A percentile compares a stretch with the other conserved stretches of the same genome.
Evolutionary conservation across 2,888 invertebrate genomes (phyloP).

Genomic region (Eilema sororculum): DNA sequence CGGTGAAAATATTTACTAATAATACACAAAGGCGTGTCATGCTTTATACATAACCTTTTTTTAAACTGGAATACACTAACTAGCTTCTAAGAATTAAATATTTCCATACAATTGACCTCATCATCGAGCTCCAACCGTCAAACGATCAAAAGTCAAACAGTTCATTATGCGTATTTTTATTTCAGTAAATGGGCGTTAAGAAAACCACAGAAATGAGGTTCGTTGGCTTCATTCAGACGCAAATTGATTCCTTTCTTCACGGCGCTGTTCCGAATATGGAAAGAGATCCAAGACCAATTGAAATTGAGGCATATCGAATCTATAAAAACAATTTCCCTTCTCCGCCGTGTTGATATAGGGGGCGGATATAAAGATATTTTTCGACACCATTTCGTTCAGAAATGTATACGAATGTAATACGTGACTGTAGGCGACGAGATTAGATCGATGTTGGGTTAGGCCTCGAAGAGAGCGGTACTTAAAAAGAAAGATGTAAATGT

Average conservation of each 20-base stretch:
- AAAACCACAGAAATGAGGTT: conserved; percentile 56
- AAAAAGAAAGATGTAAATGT: neutral
- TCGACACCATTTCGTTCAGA: conserved; percentile 72
- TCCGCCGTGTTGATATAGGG: conserved; percentile 74
- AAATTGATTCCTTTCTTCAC: conserved; percentile 72
- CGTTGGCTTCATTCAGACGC: conserved; percentile 68
- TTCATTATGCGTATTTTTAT: conserved; percentile 48
- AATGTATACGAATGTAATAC: conserved; percentile 73
- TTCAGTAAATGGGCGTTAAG: conserved; percentile 68
- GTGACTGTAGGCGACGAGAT: conserved; percentile 72
- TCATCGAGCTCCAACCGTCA: neutral
- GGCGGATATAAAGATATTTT: conserved; percentile 64
- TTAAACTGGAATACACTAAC: neutral
- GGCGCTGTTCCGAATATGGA: conserved; percentile 67
- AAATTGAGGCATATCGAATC: conserved; percentile 84
- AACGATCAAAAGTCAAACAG: conserved; percentile 20
- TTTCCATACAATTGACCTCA: conserved; percentile 9
- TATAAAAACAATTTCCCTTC: conserved; percentile 83
- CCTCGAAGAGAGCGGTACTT: conserved; percentile 16
- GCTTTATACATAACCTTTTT: neutral
- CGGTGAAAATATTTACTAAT: too few species aligned
- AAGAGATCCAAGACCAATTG: conserved; percentile 75
- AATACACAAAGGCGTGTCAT: neutral
- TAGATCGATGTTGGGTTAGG: conserved; percentile 49
- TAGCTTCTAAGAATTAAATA: neutral